Base-by-base conservation (phyloP, 2,888 invertebrate species). In the Pollenia griseotomentosa region DNA sequence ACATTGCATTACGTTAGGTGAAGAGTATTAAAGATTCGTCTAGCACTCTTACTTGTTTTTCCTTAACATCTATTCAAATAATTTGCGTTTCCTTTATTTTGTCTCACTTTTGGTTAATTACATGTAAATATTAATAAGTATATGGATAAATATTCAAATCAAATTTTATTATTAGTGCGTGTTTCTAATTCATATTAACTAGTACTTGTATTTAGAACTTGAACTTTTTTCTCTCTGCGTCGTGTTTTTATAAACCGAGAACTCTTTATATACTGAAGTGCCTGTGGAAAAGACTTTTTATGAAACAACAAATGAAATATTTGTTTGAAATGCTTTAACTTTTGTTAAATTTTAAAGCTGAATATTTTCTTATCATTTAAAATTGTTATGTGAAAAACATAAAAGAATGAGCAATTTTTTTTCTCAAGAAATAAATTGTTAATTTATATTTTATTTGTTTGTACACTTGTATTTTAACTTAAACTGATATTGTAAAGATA, bases 281-380 rank as follows among this genome's bases (percentile, higher is more conserved):
- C 12, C 5, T 14, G 14, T 33, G 33, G 6, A 33, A 33, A 6
- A n/a, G n/a, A 40, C 14, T 40, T 8, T 61, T 61, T n/a, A 40
- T 61, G 9, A 19, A 57, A 23, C 23, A 12, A 55, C 53, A 42
- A 55, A 19, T 19, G 2, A 19, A 19, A 19, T 19, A 19, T 19
- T 19, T 19, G 19, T 19, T 19, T 19, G 19, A 19, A 19, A 19
- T 19, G 19, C 19, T 19, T 19, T 19, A 19, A 14, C 11, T 16
- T 14, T 55, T 16, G 8, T 73, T 46, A 16, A 33, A 33, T 33
- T 33, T 33, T 33, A 33, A 33, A 46, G 14, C 19, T 48, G 23
- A 33, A 73, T 57, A 73, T 33, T 10, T 73, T 59, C 33, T 74
- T 74, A 74, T 74, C 74, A 61, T 12, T 48, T 40, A 0, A 61